Evolutionary conservation across 2,888 invertebrate genomes (phyloP).

Genomic region (Drosophila prolongata): DNA sequence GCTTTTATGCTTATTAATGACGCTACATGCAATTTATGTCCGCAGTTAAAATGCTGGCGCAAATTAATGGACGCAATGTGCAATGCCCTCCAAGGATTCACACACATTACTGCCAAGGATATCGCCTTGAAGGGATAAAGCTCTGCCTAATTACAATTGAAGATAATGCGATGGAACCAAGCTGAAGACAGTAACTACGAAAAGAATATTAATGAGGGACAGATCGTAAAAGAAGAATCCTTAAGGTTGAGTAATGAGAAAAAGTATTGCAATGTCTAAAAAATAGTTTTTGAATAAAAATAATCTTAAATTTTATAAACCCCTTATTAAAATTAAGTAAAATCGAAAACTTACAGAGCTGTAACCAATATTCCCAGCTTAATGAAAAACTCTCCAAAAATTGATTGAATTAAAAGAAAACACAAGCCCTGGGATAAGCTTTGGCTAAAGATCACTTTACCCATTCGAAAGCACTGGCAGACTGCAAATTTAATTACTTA

Average conservation of each 20-base stretch:
- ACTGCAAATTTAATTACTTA: conserved; percentile 37
- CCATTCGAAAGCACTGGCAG: conserved; percentile 3
- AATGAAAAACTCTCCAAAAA: too few relatives aligned
- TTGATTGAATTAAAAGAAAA: neutral
- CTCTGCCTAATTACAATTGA: conserved; percentile 14
- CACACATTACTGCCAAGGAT: neutral
- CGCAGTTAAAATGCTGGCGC: conserved; percentile 64
- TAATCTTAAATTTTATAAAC: too few relatives aligned
- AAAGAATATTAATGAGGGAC: conserved; percentile 1
- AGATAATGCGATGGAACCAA: neutral
- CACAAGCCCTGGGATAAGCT: neutral
- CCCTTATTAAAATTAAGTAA: too few relatives aligned
- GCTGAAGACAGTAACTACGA: neutral
- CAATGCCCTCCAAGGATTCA: conserved; percentile 16
- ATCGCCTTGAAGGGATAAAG: neutral
- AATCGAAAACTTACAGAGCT: too few relatives aligned
- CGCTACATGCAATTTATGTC: conserved; percentile 73
- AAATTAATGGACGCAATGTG: conserved; percentile 64
- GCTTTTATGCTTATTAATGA: conserved; percentile 80
- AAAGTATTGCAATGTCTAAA: too few relatives aligned
- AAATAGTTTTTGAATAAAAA: too few relatives aligned
- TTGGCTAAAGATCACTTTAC: neutral
- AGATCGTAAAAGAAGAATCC: too few relatives aligned
- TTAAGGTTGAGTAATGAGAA: too few relatives aligned
- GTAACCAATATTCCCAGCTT: too few relatives aligned